Percentiles rank a stretch among this genome's conserved stretches.
These are phyloP conservation scores for Cacoxenus indagator DNA, from an alignment of 2,888 invertebrate species.

Conservation along the genomic window DNA sequence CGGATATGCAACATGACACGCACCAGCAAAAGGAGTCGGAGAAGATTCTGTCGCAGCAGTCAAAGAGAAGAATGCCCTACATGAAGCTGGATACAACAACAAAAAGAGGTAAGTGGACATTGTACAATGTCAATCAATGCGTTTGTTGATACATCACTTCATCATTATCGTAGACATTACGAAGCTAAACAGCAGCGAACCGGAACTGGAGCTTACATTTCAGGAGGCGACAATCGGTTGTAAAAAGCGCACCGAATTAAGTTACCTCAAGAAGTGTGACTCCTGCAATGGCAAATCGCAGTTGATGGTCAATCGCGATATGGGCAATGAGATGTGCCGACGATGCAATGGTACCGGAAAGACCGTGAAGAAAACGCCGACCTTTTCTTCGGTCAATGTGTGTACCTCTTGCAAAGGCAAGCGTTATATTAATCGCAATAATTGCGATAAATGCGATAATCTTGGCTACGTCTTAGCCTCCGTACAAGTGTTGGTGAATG, in stretches of 20 bases:
- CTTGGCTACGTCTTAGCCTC: slow-evolving; percentile 56
- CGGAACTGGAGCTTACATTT: slow-evolving; percentile 56
- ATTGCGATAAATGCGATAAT: slow-evolving; percentile 62
- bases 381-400: slow-evolving; percentile 42
- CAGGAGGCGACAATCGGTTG: slow-evolving; percentile 62
- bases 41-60: neutral
- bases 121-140: neutral
- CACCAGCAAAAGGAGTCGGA: slow-evolving; percentile 25
- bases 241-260: slow-evolving; percentile 58
- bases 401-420: slow-evolving; percentile 65
- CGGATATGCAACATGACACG: slow-evolving; percentile 21
- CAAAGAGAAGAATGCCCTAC: neutral
- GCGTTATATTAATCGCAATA: slow-evolving; percentile 57
- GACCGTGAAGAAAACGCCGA: slow-evolving; percentile 50
- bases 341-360: slow-evolving; percentile 67
- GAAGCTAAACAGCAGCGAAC: slow-evolving; percentile 46
- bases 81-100: slow-evolving; percentile 14
- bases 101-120: slow-evolving; percentile 12
- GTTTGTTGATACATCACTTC: neutral
- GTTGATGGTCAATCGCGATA: slow-evolving; percentile 46
- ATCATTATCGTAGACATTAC: slow-evolving; percentile 45
- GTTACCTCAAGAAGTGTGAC: slow-evolving; percentile 57
- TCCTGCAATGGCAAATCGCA: slow-evolving; percentile 61
- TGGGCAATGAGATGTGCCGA: slow-evolving; percentile 58
- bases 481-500: slow-evolving; percentile 50